Evolutionary conservation across 2,888 invertebrate genomes (phyloP).

Genomic region (Torymus aiolomorphi): DNA sequence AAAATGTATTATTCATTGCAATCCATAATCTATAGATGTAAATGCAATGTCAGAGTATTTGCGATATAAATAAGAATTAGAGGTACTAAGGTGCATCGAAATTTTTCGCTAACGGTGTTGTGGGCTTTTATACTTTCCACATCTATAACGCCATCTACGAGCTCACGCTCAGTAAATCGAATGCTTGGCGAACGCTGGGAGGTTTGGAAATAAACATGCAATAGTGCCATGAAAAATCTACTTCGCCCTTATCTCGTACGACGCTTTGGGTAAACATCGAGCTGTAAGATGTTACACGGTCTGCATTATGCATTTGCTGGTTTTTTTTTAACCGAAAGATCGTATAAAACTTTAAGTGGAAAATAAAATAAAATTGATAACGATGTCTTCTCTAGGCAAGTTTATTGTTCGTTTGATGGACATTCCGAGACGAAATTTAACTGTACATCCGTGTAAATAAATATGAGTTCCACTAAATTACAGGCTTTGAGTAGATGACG

Average conservation of each 20-base stretch:
- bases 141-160: constrained; percentile 34
- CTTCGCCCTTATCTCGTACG: neutral
- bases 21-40: neutral
- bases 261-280: constrained; percentile 1
- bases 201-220: constrained; percentile 15
- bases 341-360: no score
- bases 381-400: no score
- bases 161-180: constrained; percentile 9
- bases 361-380: no score
- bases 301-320: neutral
- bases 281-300: constrained; percentile 8
- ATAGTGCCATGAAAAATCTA: constrained; percentile 18
- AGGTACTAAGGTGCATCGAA: neutral
- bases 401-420: no score
- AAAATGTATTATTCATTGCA: neutral
- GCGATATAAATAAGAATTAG: constrained; percentile 20
- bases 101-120: no score
- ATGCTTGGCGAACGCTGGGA: neutral
- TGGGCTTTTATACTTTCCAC: neutral
- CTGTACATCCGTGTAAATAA: no score
- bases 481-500: no score
- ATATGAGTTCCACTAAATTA: no score
- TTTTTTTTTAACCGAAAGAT: no score
- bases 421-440: no score
- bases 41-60: neutral